Percentiles rank a stretch among this genome's conserved stretches.
These are phyloP conservation scores for Mayetiola destructor DNA, from an alignment of 2,888 invertebrate species.

Conservation along the genomic window DNA sequence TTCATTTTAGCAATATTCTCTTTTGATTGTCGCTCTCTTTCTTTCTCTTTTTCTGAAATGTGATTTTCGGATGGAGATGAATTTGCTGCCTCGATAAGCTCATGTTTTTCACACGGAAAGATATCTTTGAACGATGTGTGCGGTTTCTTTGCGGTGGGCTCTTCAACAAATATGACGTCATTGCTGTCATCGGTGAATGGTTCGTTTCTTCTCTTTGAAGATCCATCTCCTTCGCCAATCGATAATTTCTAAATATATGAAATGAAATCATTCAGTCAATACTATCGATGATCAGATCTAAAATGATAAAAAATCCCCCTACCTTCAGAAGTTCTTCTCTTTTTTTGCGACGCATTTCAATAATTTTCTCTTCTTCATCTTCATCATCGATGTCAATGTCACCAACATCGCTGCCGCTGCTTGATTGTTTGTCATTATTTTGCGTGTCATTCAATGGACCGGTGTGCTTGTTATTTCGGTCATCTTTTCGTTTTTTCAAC, in stretches of 20 bases:
- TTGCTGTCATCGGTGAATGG: conserved; percentile 2
- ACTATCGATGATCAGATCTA: background rate
- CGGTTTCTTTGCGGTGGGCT: background rate
- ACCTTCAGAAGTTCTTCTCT: conserved; percentile 78
- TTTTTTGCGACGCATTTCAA: conserved; percentile 73
- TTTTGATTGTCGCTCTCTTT: conserved; percentile 16
- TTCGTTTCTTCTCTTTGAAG: background rate
- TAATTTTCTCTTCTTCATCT: conserved; percentile 83
- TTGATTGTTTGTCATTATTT: conserved; percentile 46
- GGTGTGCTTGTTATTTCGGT: conserved; percentile 44
- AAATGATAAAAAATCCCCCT: conserved; percentile 21
- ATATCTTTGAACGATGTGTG: background rate
- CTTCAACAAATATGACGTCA: conserved; percentile 14
- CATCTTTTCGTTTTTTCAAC: conserved; percentile 27
- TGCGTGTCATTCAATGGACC: conserved; percentile 69
- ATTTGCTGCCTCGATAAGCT: background rate
- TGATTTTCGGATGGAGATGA: background rate
- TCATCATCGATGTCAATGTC: conserved; percentile 69
- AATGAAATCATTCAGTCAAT: no score
- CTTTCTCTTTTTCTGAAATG: background rate
- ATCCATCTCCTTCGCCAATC: background rate
- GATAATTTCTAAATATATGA: background rate
- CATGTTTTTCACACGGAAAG: background rate
- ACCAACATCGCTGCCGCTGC: conserved; percentile 51
- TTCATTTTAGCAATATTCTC: conserved; percentile 26